These are phyloP conservation scores for Lycodopsis pacificus DNA, from an alignment of 2,797 vertebrate genomes.

Conservation along the genomic window DNA sequence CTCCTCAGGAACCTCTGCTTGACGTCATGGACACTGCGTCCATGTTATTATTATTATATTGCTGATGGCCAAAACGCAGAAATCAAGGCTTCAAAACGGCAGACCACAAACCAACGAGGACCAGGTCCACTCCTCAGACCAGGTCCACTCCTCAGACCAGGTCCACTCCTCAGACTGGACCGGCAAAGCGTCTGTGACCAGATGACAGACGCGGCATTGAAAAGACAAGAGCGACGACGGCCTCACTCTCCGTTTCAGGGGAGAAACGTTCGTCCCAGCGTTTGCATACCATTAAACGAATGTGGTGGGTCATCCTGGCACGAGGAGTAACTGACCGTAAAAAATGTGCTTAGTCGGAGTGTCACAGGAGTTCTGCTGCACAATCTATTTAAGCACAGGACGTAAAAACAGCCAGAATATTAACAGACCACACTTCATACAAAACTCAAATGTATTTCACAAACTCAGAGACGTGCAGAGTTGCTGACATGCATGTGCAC, in stretches of 20 bases:
- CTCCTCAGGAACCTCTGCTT: no score
- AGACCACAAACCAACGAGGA: no score
- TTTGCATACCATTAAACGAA: slow-evolving; percentile 5
- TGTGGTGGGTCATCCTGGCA: slow-evolving; percentile 11
- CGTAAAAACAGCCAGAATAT: slow-evolving; percentile 1
- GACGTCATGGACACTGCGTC: no score
- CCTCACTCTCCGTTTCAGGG: background rate
- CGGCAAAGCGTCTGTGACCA: no score
- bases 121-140: no score
- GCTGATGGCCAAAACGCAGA: no score
- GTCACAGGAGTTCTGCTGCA: background rate
- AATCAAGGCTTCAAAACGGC: background rate
- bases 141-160: background rate
- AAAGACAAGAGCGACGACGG: background rate
- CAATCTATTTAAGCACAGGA: background rate
- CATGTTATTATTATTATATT: no score
- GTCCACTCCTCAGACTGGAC: no score
- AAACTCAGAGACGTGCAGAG: slow-evolving; percentile 2
- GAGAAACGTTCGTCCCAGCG: background rate
- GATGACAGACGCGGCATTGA: background rate
- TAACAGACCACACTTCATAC: background rate
- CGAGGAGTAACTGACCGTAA: background rate
- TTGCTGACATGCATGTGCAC: slow-evolving; percentile 20
- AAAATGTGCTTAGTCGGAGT: background rate
- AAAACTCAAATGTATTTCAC: background rate